phyloP scores from a whole-genome alignment of 2,888 invertebrate species.

The Rotaria socialis region DNA sequence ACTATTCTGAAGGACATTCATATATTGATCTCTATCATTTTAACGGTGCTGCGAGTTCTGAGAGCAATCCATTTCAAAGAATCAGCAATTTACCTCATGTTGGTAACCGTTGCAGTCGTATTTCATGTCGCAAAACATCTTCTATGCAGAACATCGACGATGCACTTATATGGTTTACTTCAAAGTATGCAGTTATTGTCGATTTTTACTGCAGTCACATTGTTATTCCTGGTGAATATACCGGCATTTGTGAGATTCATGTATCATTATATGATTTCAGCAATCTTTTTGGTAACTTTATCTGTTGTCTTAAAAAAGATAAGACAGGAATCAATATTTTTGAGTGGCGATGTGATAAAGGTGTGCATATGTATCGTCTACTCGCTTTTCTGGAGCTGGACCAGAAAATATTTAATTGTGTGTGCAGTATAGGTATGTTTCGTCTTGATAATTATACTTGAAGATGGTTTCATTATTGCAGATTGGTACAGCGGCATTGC shows the following conservation, averaged over 20 bases:
- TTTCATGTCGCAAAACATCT: no score
- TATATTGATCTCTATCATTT: background rate
- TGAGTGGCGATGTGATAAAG: background rate
- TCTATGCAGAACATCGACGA: no score
- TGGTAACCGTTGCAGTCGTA: no score
- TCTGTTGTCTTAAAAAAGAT: background rate
- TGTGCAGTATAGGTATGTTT: background rate
- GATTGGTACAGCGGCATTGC: background rate
- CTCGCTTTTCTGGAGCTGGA: background rate
- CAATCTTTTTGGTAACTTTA: no score
- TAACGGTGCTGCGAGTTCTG: background rate
- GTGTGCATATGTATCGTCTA: background rate
- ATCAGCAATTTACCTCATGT: background rate
- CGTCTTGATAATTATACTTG: background rate
- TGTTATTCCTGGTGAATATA: background rate
- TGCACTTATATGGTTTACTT: background rate
- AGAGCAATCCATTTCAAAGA: background rate
- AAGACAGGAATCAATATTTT: background rate
- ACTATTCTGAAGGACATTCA: background rate
- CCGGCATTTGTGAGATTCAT: fast-evolving
- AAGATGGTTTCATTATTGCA: background rate
- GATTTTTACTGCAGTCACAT: background rate
- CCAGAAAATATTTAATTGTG: background rate
- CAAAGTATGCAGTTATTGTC: background rate
- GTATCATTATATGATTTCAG: no score